Conservation (phyloP, 2,797 vertebrate genomes). For the Philypnodon macrostomus region DNA sequence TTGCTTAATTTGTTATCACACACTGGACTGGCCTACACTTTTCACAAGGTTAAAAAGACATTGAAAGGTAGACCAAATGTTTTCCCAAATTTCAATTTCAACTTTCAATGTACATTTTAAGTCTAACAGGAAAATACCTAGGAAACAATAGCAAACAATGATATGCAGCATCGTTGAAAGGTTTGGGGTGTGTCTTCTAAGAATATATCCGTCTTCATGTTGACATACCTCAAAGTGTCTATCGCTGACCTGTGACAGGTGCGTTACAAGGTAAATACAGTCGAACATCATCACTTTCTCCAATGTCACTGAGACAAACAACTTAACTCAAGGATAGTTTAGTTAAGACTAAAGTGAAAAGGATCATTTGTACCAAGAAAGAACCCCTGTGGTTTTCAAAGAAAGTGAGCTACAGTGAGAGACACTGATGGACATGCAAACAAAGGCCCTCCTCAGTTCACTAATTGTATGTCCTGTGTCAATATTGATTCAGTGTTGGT, state of each 20-base stretch:
- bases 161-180: slow-evolving; percentile 5
- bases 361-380: not conserved
- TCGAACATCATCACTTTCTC: slow-evolving; percentile 28
- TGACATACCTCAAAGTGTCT: slow-evolving; percentile 26
- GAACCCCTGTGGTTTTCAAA: not conserved
- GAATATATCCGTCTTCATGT: slow-evolving; percentile 48
- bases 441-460: too few relatives aligned
- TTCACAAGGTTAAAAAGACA: not conserved
- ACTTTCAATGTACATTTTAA: not conserved
- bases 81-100: not conserved
- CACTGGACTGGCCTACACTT: not conserved
- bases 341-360: slow-evolving; percentile 4
- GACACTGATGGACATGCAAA: too few relatives aligned
- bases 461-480: too few relatives aligned
- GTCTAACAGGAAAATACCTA: not conserved
- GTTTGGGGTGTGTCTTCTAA: slow-evolving; percentile 11
- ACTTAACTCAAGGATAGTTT: slow-evolving; percentile 1
- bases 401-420: not conserved
- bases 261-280: slow-evolving; percentile 20
- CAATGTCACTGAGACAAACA: slow-evolving; percentile 15
- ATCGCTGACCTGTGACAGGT: slow-evolving; percentile 28
- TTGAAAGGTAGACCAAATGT: not conserved
- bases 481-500: too few relatives aligned
- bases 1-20: slow-evolving; percentile 11
- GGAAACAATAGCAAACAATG: slow-evolving; percentile 2